Conservation (phyloP, 53 echinoderm and acorn worm species). For the Henricia sp. region DNA sequence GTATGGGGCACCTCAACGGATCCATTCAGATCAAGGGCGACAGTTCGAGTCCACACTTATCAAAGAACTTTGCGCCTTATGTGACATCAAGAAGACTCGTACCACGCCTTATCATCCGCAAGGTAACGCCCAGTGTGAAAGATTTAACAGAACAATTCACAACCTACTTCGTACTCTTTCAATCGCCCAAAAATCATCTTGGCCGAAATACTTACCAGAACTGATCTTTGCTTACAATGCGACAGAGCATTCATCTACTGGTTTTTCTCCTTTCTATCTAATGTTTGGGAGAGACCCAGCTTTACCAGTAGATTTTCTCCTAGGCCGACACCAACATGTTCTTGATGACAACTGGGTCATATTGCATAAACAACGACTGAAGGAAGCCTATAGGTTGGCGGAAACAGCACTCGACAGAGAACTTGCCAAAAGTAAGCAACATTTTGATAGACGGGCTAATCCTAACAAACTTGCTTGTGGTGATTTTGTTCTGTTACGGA, state of each 20-base stretch:
- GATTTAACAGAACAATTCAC: too few relatives aligned
- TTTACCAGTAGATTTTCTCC: conserved; percentile 5
- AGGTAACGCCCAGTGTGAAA: too few relatives aligned
- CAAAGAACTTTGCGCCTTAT: conserved; percentile 21
- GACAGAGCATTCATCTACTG: conserved; percentile 39
- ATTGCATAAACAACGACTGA: conserved; percentile 5
- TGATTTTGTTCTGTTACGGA: not conserved
- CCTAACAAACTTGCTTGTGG: not conserved
- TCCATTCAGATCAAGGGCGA: conserved; percentile 54
- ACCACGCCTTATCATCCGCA: too few relatives aligned
- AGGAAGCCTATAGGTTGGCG: conserved; percentile 26
- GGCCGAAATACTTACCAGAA: conserved; percentile 22
- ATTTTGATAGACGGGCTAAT: not conserved
- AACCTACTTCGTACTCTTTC: conserved; percentile 45
- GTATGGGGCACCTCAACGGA: conserved; percentile 47
- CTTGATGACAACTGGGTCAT: conserved; percentile 10
- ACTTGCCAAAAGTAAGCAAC: not conserved
- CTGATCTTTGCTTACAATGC: conserved; percentile 43
- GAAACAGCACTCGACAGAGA: not conserved
- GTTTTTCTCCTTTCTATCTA: conserved; percentile 40
- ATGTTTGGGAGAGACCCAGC: too few relatives aligned
- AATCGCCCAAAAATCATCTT: conserved; percentile 5
- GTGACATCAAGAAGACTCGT: conserved; percentile 11
- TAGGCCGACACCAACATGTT: not conserved
- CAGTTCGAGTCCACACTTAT: conserved; percentile 47